phyloP scores from a whole-genome alignment of 2,888 invertebrate species.

The Tillus elongatus region DNA sequence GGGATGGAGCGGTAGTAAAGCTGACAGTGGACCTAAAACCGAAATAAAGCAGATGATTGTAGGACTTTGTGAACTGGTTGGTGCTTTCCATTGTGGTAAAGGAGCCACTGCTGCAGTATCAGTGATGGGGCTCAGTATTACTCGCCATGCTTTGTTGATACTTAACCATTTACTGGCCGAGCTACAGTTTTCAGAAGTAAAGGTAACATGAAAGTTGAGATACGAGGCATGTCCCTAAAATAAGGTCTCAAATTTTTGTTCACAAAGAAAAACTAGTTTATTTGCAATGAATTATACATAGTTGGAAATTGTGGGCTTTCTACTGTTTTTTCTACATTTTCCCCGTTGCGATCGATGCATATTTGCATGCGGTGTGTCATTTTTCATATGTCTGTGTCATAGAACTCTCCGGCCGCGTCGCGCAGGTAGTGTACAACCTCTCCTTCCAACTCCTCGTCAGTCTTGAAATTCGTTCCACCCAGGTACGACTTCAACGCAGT shows the following conservation, averaged over 20 bases:
- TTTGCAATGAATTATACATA: background rate
- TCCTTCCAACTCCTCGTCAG: too few relatives aligned
- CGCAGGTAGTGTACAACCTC: too few relatives aligned
- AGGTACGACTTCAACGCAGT: too few relatives aligned
- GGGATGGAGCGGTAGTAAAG: constrained; percentile 41
- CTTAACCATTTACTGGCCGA: constrained; percentile 47
- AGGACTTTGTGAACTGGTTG: constrained; percentile 43
- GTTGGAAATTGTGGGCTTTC: too few relatives aligned
- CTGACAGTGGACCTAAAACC: constrained; percentile 23
- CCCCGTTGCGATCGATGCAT: too few relatives aligned
- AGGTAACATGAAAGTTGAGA: too few relatives aligned
- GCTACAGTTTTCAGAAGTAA: constrained; percentile 41
- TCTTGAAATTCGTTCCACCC: too few relatives aligned
- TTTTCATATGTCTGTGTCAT: too few relatives aligned
- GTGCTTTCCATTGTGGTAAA: constrained; percentile 45
- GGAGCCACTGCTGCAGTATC: constrained; percentile 44
- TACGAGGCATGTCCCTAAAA: background rate
- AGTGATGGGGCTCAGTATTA: constrained; percentile 50
- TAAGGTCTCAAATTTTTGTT: background rate
- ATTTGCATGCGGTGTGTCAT: too few relatives aligned
- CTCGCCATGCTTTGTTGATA: constrained; percentile 45
- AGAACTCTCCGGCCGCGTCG: too few relatives aligned
- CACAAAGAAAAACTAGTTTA: too few relatives aligned
- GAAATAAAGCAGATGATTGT: constrained; percentile 39
- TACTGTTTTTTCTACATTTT: constrained; percentile 7